Base-by-base conservation (phyloP, 1,140 invertebrate species). In the Platyscapa corneri region DNA sequence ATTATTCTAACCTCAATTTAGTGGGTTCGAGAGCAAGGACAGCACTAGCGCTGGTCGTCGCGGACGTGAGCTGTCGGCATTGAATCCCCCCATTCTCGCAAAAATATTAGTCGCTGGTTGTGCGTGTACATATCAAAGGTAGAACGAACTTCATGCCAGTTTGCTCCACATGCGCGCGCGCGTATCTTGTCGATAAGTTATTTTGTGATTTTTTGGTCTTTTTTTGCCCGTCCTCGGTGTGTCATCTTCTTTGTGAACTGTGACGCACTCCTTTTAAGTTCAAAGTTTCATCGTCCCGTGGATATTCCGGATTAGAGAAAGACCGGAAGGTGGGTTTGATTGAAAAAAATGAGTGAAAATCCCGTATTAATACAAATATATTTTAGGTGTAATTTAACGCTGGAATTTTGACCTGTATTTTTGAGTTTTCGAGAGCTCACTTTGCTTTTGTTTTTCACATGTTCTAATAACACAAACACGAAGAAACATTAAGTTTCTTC, bases 301-400 rank as follows among this genome's bases (percentile, higher is more conserved):
- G 76, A 84, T 56, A 8, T 70, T 79, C 67, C 76, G 75, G 76
- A 53, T 32, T 20, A 34, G 74, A 27, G 46, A 67, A 72, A 77
- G 76, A 79, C 76, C 75, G 83, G 83, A 84, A 84, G 83, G 83
- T 80, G 46, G 46, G 64, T 84, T 49, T 3, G 3, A 23, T 56
- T 16, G 14, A 32, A 56, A 39, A 42, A 46, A 42, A 78, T 37
- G 5, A 39, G 20, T 27, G 53, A 42, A 8, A 34, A 53, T 53
- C 42, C 12, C 42, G 5, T 46, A 12, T 46, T 12, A 46, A 46
- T 7, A 12, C 42, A 46, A 46, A 53, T 53, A 53, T 16, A n/a
- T 53, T 77, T 16, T 20, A 16, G 2, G 20, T 6, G 7, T 3
- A 3, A 34, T 78, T 32, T 78, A 1, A 46, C 6, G 14, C 18